phyloP scores from a whole-genome alignment of 2,888 invertebrate genomes.

The Orthonychiurus folsomi region DNA sequence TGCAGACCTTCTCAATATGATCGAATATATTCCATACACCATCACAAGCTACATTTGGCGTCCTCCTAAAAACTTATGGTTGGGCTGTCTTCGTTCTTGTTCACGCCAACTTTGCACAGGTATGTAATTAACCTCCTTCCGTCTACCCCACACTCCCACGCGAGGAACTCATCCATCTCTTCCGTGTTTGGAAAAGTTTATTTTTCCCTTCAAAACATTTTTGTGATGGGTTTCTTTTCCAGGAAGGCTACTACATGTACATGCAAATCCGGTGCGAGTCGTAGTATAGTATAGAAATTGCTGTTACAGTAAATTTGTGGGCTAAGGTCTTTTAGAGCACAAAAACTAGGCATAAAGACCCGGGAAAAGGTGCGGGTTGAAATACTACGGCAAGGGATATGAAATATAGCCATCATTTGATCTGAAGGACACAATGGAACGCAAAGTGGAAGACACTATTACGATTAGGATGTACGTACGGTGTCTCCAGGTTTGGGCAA shows the following conservation, averaged over 20 bases:
- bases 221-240: too few species aligned
- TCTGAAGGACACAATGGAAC: not conserved
- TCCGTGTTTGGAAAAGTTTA: not conserved
- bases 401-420: not conserved
- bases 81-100: constrained; percentile 81
- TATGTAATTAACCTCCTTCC: constrained; percentile 50
- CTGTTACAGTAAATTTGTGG: too few species aligned
- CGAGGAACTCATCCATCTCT: too few species aligned
- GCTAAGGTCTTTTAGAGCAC: too few species aligned
- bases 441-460: constrained; percentile 1
- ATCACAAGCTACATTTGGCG: constrained; percentile 53
- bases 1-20: constrained; percentile 87
- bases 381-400: not conserved
- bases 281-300: too few species aligned
- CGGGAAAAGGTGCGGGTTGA: not conserved
- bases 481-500: not conserved
- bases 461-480: too few species aligned
- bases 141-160: too few species aligned
- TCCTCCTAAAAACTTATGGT: constrained; percentile 50
- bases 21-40: constrained; percentile 85
- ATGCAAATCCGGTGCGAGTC: too few species aligned
- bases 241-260: too few species aligned
- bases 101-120: constrained; percentile 81
- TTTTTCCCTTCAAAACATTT: too few species aligned
- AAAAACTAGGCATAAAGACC: constrained; percentile 2